phyloP scores from a whole-genome alignment of 1,140 invertebrate species.

The Hycleus phaleratus region DNA sequence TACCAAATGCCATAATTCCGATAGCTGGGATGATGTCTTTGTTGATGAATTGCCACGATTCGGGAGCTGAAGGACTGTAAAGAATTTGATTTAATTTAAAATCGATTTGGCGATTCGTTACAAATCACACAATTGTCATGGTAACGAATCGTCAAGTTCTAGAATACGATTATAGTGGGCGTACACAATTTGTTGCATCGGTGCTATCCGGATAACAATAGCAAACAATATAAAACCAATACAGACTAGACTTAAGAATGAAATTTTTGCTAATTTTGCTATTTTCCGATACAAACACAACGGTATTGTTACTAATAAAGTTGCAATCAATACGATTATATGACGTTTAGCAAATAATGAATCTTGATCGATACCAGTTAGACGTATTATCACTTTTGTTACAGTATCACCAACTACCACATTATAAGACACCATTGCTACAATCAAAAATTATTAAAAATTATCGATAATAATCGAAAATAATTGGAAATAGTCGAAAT shows the following conservation, averaged over 20 bases:
- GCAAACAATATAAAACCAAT: constrained; percentile 67
- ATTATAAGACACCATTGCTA: constrained; percentile 88
- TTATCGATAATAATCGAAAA: not conserved
- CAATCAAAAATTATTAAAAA: constrained; percentile 34
- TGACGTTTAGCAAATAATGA: constrained; percentile 60
- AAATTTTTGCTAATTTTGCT: constrained; percentile 68
- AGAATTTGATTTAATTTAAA: not conserved
- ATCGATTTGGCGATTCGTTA: not conserved
- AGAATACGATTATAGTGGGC: constrained; percentile 27
- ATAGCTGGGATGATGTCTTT: constrained; percentile 70
- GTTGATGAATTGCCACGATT: constrained; percentile 70
- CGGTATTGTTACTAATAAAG: constrained; percentile 69
- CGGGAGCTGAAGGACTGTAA: constrained; percentile 55
- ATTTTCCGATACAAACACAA: constrained; percentile 78
- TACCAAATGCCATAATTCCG: constrained; percentile 81
- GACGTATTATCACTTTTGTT: constrained; percentile 70
- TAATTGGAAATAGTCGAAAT: constrained; percentile 28
- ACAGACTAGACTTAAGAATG: constrained; percentile 69
- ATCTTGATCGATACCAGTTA: constrained; percentile 49
- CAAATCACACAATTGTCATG: no score
- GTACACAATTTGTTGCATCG: constrained; percentile 54
- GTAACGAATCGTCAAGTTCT: not conserved
- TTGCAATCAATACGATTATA: constrained; percentile 69
- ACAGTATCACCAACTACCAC: constrained; percentile 84
- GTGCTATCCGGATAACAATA: constrained; percentile 57